These are phyloP conservation scores for Notiomystis cincta DNA, from an alignment of 2,113 vertebrate species.

Conservation along the genomic window DNA sequence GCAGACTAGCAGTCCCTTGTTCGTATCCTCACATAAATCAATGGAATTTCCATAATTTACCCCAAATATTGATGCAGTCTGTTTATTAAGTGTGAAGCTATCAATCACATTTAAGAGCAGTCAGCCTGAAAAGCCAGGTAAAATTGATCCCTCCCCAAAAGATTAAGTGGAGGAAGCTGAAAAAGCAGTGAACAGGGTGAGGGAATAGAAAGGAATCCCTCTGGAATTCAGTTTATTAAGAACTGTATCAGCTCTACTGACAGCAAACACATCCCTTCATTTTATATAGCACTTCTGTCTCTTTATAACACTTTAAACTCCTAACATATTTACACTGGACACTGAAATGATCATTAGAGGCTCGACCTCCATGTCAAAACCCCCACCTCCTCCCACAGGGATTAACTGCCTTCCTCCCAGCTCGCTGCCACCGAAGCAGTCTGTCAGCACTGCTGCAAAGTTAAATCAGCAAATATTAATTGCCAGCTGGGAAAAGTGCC, in stretches of 20 bases:
- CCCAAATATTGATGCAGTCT: background rate
- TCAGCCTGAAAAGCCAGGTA: background rate
- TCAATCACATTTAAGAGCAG: background rate
- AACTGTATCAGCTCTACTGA: background rate
- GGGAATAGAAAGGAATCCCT: background rate
- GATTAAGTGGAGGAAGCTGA: background rate
- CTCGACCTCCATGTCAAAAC: background rate
- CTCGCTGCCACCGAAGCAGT: background rate
- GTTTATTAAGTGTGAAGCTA: background rate
- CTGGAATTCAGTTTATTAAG: background rate
- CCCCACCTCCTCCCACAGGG: background rate
- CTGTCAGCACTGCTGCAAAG: background rate
- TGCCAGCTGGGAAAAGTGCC: conserved; percentile 30
- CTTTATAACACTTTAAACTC: background rate
- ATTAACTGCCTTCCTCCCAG: background rate
- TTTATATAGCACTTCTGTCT: background rate
- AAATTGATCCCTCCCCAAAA: background rate
- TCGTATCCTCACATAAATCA: background rate
- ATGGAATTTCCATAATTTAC: background rate
- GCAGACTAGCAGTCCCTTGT: background rate
- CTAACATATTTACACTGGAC: background rate
- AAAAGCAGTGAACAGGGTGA: background rate
- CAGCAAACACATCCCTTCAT: background rate
- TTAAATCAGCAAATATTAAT: conserved; percentile 14
- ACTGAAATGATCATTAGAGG: background rate